Evolutionary conservation across 1,140 invertebrate genomes (phyloP).

Genomic region (Lerema accius): DNA sequence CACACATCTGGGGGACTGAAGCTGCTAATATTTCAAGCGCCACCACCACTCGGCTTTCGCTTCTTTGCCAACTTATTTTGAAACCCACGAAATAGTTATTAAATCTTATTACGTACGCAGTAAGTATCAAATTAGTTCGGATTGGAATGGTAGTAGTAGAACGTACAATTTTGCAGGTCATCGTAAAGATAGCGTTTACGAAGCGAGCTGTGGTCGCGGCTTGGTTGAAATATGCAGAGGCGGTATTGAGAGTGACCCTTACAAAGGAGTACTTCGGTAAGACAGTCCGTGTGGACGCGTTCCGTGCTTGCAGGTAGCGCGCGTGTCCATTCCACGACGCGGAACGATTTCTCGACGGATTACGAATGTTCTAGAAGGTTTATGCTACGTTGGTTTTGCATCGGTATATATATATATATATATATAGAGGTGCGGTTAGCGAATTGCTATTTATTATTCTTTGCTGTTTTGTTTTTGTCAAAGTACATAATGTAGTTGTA

Average conservation of each 20-base stretch:
- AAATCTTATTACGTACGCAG: conserved; percentile 2
- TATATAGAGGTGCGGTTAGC: neutral
- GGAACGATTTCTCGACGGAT: conserved; percentile 20
- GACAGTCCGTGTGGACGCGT: conserved; percentile 67
- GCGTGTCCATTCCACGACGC: conserved; percentile 39
- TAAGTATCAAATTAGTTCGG: conserved; percentile 39
- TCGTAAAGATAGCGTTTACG: conserved; percentile 75
- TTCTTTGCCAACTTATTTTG: conserved; percentile 52
- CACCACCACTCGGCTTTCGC: conserved; percentile 59
- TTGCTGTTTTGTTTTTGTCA: too few species aligned
- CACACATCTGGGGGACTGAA: conserved; percentile 64
- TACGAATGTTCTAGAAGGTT: neutral
- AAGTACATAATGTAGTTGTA: too few species aligned
- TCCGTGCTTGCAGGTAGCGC: conserved; percentile 52
- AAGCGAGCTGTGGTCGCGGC: conserved; percentile 63
- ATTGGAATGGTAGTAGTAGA: conserved; percentile 15
- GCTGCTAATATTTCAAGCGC: conserved; percentile 77
- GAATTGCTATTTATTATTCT: neutral
- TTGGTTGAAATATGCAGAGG: conserved; percentile 76
- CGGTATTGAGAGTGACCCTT: conserved; percentile 72
- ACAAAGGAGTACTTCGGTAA: conserved; percentile 70
- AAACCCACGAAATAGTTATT: neutral
- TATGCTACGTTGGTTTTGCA: neutral
- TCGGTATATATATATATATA: too few species aligned
- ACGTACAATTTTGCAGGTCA: conserved; percentile 52